phyloP scores from a whole-genome alignment of 2,888 invertebrate species.

The Tridacna crocea region DNA sequence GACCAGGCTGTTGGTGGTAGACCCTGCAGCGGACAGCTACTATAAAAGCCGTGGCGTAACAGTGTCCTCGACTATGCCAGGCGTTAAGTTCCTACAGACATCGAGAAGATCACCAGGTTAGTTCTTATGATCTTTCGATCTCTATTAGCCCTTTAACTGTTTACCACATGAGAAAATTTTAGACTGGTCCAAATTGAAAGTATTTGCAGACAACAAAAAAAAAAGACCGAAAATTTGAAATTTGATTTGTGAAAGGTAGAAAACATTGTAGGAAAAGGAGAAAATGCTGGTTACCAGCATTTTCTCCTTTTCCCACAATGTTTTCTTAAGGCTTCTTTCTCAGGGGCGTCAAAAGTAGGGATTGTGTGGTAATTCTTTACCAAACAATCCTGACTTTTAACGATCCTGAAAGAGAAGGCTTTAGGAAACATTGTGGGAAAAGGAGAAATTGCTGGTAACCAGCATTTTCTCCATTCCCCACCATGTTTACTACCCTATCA shows the following conservation, averaged over 20 bases:
- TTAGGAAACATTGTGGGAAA: too few species aligned
- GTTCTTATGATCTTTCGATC: background rate
- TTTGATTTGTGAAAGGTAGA: background rate
- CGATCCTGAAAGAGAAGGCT: too few species aligned
- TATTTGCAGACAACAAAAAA: too few species aligned
- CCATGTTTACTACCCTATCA: too few species aligned
- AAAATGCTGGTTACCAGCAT: background rate
- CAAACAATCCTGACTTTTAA: too few species aligned
- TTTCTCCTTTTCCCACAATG: background rate
- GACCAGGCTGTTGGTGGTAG: slow-evolving; percentile 94
- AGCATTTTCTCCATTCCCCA: too few species aligned
- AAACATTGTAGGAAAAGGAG: slow-evolving; percentile 6
- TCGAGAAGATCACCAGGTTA: slow-evolving; percentile 15
- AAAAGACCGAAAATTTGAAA: too few species aligned
- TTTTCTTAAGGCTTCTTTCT: background rate
- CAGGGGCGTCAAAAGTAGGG: too few species aligned
- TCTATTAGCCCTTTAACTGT: background rate
- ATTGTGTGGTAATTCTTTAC: too few species aligned
- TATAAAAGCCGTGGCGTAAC: slow-evolving; percentile 87
- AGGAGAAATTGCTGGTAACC: too few species aligned
- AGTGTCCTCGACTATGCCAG: slow-evolving; percentile 65
- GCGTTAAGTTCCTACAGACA: slow-evolving; percentile 50
- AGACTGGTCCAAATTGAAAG: too few species aligned
- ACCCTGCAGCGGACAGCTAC: slow-evolving; percentile 90
- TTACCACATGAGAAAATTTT: too few species aligned